These are phyloP conservation scores for Megalops cyprinoides DNA, from an alignment of 2,797 vertebrate genomes.

Conservation along the genomic window DNA sequence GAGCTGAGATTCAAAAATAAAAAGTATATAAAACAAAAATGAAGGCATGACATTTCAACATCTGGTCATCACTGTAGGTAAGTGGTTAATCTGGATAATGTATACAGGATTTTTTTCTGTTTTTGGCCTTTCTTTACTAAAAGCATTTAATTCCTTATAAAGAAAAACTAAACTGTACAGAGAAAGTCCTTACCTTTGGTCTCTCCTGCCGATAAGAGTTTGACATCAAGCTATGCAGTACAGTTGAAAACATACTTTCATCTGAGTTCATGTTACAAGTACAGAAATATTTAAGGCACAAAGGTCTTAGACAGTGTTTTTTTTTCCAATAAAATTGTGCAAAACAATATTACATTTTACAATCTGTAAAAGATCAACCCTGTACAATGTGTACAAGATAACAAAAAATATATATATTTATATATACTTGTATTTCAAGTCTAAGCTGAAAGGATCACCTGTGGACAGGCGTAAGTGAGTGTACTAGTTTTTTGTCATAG, in stretches of 20 bases:
- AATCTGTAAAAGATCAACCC: slow-evolving; percentile 85
- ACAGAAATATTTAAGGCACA: slow-evolving; percentile 73
- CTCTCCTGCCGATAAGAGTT: slow-evolving; percentile 72
- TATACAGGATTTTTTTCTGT: slow-evolving; percentile 61
- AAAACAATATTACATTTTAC: slow-evolving; percentile 86
- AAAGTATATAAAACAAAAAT: slow-evolving; percentile 55
- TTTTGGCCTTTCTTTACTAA: slow-evolving; percentile 62
- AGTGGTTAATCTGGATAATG: slow-evolving; percentile 78
- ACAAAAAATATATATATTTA: slow-evolving; percentile 52
- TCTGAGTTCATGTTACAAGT: slow-evolving; percentile 74
- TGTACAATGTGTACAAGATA: slow-evolving; percentile 68
- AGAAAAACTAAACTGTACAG: slow-evolving; percentile 71
- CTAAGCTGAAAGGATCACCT: slow-evolving; percentile 64
- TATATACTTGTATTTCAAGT: slow-evolving; percentile 67
- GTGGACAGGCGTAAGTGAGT: slow-evolving; percentile 73
- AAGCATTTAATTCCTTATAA: slow-evolving; percentile 71
- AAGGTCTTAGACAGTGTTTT: slow-evolving; percentile 70
- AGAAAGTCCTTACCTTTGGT: slow-evolving; percentile 71
- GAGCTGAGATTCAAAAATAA: slow-evolving; percentile 68
- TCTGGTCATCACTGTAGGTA: slow-evolving; percentile 66
- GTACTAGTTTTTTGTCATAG: slow-evolving; percentile 65
- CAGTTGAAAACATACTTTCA: slow-evolving; percentile 78
- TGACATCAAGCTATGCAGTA: slow-evolving; percentile 81
- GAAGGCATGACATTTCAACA: slow-evolving; percentile 72
- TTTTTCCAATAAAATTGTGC: slow-evolving; percentile 80